Evolutionary conservation across 2,888 invertebrate species (phyloP).

Genomic region (Tineola bisselliella): DNA sequence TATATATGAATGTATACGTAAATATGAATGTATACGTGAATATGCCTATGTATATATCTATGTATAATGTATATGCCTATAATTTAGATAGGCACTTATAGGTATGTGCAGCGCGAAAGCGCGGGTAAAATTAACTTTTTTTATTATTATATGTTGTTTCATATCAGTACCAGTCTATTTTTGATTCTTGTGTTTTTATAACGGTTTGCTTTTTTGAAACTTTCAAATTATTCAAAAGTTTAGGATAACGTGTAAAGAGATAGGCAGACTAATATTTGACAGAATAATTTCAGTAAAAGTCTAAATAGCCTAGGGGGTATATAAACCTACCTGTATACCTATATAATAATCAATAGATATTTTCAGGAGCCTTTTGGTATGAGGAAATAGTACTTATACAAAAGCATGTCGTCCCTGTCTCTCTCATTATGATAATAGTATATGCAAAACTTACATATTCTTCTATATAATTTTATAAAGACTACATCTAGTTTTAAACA

Average conservation of each 20-base stretch:
- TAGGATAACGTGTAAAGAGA: too few species aligned
- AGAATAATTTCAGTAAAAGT: too few species aligned
- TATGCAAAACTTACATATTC: conserved; percentile 29
- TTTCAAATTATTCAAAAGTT: too few species aligned
- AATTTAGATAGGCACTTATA: neutral
- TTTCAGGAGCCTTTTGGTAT: conserved; percentile 66
- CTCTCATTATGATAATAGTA: conserved; percentile 49
- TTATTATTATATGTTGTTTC: neutral
- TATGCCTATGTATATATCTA: neutral
- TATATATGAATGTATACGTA: neutral
- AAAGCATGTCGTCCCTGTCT: conserved; percentile 44
- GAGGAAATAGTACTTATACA: conserved; percentile 36
- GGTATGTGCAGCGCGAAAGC: neutral
- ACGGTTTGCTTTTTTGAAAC: too few species aligned
- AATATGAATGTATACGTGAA: neutral
- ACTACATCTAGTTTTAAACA: too few species aligned
- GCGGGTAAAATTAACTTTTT: conserved; percentile 3
- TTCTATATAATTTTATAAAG: too few species aligned
- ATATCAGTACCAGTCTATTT: neutral
- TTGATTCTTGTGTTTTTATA: too few species aligned
- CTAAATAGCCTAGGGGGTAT: conserved; percentile 33
- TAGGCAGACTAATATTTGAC: too few species aligned
- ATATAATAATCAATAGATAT: conserved; percentile 68
- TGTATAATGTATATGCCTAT: neutral
- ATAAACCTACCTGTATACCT: conserved; percentile 49